Evolutionary conservation across 1,140 invertebrate genomes (phyloP), one percentile per base, ranked within the genome.

Genomic region (Andrena cerasifolii): DNA sequence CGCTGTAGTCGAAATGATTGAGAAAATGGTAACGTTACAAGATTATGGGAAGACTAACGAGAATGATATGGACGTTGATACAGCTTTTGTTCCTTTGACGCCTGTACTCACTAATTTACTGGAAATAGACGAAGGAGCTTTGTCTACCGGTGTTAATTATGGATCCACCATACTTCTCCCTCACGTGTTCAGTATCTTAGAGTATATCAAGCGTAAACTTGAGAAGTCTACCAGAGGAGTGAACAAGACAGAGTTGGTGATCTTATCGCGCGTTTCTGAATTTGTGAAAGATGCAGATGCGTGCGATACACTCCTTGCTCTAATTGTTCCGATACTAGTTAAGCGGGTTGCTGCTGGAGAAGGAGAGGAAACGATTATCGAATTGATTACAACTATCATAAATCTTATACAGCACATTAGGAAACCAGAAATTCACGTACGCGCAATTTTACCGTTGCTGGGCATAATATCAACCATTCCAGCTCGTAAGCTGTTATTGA

Each of bases 181-280:
- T 0, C 95, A 97, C 86, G 94, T 98, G 12, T 92, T 95, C 7
- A 90, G 92, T 36, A 95, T 99, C 71, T 90, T 98, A 8, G 91
- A 94, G 68, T 95, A 95, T 59, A 94, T 98, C 82, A 94, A 96
- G 87, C 89, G 92, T 51, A 95, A 94, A 80, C 87, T 95, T 1
- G 88, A 93, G 16, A 93, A 93, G 74, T 94, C 94, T 45, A 93
- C 93, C 53, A 95, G 94, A 74, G 92, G 92, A 1, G 92, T 94
- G 74, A 95, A 94, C 71, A 94, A 94, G 86, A 94, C 94, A 33
- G 97, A 98, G 85, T 90, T 98, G 1, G 93, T 95, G 10, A 97
- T 99, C 78, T 91, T 99, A 0, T 96, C 96, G 0, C 94, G 96
- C 74, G 93, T 97, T 10, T 97, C 96, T 1, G 95, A 96, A 88